These are phyloP conservation scores for Muschampia plurimacula DNA, from an alignment of 2,888 invertebrate genomes.

Conservation along the genomic window DNA sequence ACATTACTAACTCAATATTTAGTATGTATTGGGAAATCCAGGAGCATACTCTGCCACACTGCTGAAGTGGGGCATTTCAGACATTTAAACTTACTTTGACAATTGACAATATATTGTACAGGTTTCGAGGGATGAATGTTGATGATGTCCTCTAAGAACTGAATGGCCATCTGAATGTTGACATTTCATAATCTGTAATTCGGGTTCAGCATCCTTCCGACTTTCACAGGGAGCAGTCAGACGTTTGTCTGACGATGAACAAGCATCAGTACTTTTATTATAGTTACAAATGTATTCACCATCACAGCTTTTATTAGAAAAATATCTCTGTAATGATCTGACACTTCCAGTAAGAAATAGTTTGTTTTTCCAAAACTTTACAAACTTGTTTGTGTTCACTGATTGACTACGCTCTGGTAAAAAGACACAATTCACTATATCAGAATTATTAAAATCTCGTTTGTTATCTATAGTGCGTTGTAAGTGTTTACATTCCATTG, in stretches of 20 bases:
- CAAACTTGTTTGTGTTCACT: slow-evolving; percentile 73
- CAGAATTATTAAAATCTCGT: slow-evolving; percentile 72
- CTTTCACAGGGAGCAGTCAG: slow-evolving; percentile 55
- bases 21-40: neutral
- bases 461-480: slow-evolving; percentile 77
- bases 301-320: slow-evolving; percentile 68
- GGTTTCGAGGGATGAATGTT: slow-evolving; percentile 75
- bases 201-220: slow-evolving; percentile 63
- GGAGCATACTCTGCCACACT: neutral
- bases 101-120: slow-evolving; percentile 81
- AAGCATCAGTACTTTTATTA: slow-evolving; percentile 55
- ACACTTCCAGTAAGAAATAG: slow-evolving; percentile 77
- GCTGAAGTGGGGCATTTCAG: neutral
- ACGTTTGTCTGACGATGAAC: slow-evolving; percentile 53
- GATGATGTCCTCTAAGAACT: slow-evolving; percentile 76
- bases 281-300: slow-evolving; percentile 56
- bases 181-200: slow-evolving; percentile 68
- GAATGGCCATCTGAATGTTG: slow-evolving; percentile 78
- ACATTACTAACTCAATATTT: neutral
- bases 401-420: slow-evolving; percentile 71
- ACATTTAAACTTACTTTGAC: slow-evolving; percentile 66
- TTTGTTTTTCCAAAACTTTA: slow-evolving; percentile 82
- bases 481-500: slow-evolving; percentile 82
- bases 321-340: slow-evolving; percentile 75
- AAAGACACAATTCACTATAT: slow-evolving; percentile 75